A percentile compares a stretch with the other conserved stretches of the same genome.
These are phyloP conservation scores for Erebia ligea DNA, from an alignment of 2,888 invertebrate genomes.

Conservation along the genomic window DNA sequence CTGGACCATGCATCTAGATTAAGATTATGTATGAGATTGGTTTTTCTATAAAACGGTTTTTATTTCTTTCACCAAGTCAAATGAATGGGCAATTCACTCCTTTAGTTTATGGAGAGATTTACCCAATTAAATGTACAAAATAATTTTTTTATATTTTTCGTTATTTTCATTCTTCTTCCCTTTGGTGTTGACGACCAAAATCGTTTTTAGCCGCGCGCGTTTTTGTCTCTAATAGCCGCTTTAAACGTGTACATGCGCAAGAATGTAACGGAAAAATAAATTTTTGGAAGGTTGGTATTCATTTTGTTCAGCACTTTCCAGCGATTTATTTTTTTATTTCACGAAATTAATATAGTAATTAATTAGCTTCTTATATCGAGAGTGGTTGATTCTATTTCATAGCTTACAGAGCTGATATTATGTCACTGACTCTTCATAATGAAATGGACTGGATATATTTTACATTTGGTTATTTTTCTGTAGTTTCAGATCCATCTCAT, in stretches of 20 bases:
- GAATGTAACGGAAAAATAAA: constrained; percentile 21
- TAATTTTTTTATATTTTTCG: constrained; percentile 51
- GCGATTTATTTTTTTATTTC: constrained; percentile 42
- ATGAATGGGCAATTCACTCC: constrained; percentile 80
- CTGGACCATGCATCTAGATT: constrained; percentile 70
- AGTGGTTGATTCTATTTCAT: constrained; percentile 63
- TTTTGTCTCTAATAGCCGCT: constrained; percentile 34
- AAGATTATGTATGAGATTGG: constrained; percentile 61
- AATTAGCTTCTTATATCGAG: constrained; percentile 54
- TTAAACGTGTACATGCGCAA: constrained; percentile 19
- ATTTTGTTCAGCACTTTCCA: constrained; percentile 38
- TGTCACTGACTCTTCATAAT: constrained; percentile 57
- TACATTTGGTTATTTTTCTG: constrained; percentile 12
- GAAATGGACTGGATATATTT: constrained; percentile 50
- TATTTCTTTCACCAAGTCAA: constrained; percentile 73
- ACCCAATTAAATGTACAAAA: constrained; percentile 64
- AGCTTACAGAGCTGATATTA: constrained; percentile 53
- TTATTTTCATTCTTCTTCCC: constrained; percentile 62
- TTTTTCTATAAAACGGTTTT: constrained; percentile 52
- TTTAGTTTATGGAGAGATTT: constrained; percentile 66
- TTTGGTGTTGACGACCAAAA: constrained; percentile 82
- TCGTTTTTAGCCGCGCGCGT: constrained; percentile 73
- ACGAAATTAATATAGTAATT: constrained; percentile 27
- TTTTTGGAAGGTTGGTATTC: constrained; percentile 31
- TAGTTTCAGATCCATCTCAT: constrained; percentile 53